Evolutionary conservation across 2,888 invertebrate genomes (phyloP).

Genomic region (Zygothrica quintamaculata): DNA sequence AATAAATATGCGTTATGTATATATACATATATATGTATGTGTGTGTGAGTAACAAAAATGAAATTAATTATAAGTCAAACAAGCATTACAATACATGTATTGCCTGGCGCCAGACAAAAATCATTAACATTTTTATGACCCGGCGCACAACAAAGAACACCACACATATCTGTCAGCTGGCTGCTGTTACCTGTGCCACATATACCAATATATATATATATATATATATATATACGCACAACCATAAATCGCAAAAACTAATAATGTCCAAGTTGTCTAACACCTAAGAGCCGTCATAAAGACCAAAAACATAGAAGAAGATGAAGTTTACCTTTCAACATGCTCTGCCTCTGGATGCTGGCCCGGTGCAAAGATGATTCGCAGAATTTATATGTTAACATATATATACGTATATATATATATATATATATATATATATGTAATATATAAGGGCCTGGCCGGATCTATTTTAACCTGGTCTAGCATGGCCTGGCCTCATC

Average conservation of each 20-base stretch:
- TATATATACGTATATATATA: too few species aligned
- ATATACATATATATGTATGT: conserved; percentile 6
- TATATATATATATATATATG: too few species aligned
- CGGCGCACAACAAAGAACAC: conserved; percentile 78
- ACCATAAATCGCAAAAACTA: conserved; percentile 71
- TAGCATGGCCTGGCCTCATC: conserved; percentile 26
- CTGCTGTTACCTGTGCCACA: conserved; percentile 66
- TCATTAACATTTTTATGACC: conserved; percentile 81
- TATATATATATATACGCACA: conserved; percentile 21
- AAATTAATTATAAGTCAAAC: conserved; percentile 81
- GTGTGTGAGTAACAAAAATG: conserved; percentile 52
- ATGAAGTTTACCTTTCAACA: conserved; percentile 27
- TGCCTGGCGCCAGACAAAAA: conserved; percentile 80
- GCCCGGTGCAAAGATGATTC: conserved; percentile 50
- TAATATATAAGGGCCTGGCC: too few species aligned
- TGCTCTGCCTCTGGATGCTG: conserved; percentile 25
- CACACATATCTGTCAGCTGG: conserved; percentile 69
- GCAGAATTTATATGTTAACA: conserved; percentile 44
- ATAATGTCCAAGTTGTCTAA: conserved; percentile 77
- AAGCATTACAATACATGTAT: conserved; percentile 71
- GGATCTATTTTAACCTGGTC: neutral
- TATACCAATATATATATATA: conserved; percentile 27
- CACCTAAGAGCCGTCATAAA: conserved; percentile 64
- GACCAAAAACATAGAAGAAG: conserved; percentile 55
- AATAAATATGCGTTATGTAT: conserved; percentile 44